phyloP scores from a whole-genome alignment of 2,888 invertebrate genomes.

The Metacarcinus magister region DNA sequence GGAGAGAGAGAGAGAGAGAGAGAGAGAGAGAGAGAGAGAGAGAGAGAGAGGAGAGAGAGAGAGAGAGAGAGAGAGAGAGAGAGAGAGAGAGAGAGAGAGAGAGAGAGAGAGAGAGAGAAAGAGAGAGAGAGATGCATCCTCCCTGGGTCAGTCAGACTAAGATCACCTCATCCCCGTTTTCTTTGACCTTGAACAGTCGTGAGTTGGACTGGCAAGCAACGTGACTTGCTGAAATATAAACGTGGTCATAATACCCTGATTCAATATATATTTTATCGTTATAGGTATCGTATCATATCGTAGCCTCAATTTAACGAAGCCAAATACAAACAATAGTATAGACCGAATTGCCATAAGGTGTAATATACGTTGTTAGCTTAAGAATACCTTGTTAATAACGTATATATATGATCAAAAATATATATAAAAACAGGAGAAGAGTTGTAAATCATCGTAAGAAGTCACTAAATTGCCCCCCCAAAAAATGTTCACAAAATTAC shows the following conservation, averaged over 20 bases:
- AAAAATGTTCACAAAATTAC: no score
- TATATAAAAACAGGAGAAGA: no score
- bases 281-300: background rate
- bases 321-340: no score
- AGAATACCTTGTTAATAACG: no score
- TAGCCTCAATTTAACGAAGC: no score
- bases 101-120: constrained; percentile 1
- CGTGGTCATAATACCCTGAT: background rate
- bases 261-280: constrained; percentile 14
- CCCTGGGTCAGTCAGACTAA: background rate
- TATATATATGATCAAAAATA: no score
- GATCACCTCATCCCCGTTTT: constrained; percentile 13
- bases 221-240: constrained; percentile 2
- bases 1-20: background rate
- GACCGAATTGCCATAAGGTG: no score
- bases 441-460: no score
- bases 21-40: background rate
- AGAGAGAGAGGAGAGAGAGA: background rate
- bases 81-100: constrained; percentile 26
- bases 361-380: no score
- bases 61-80: background rate
- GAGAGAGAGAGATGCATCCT: background rate
- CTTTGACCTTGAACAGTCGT: background rate
- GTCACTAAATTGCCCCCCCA: no score
- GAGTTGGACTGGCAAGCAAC: background rate